phyloP scores from a whole-genome alignment of 2,113 vertebrate species.

The Indicator maculatus region DNA sequence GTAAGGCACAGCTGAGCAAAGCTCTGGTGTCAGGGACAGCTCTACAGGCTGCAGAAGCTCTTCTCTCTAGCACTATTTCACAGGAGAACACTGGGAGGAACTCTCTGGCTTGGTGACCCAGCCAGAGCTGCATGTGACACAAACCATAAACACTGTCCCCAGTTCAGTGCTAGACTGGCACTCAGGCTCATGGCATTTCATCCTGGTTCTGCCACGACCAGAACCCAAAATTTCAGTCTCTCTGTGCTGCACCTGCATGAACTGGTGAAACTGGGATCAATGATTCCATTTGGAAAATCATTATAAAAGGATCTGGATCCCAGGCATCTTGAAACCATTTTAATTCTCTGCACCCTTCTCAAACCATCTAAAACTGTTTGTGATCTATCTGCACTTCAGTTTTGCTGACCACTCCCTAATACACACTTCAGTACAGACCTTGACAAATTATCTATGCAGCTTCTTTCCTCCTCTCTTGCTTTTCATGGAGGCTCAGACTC shows the following conservation, averaged over 20 bases:
- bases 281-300: not conserved
- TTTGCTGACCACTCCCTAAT: not conserved
- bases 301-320: not conserved
- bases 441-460: not conserved
- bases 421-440: rapidly evolving
- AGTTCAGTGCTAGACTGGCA: not conserved
- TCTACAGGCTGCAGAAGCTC: not conserved
- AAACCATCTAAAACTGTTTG: not conserved
- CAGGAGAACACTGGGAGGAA: not conserved
- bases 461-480: not conserved
- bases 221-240: not conserved
- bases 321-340: not conserved
- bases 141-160: not conserved
- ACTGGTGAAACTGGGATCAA: not conserved
- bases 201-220: not conserved
- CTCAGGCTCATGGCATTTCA: not conserved
- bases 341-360: not conserved
- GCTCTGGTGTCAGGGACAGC: not conserved
- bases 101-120: not conserved
- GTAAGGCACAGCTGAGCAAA: not conserved
- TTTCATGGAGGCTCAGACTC: not conserved
- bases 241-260: not conserved
- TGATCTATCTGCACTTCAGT: not conserved
- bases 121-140: not conserved
- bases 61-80: not conserved